These are phyloP conservation scores for Zaprionus obscuricornis DNA, from an alignment of 2,888 invertebrate species.

Conservation along the genomic window DNA sequence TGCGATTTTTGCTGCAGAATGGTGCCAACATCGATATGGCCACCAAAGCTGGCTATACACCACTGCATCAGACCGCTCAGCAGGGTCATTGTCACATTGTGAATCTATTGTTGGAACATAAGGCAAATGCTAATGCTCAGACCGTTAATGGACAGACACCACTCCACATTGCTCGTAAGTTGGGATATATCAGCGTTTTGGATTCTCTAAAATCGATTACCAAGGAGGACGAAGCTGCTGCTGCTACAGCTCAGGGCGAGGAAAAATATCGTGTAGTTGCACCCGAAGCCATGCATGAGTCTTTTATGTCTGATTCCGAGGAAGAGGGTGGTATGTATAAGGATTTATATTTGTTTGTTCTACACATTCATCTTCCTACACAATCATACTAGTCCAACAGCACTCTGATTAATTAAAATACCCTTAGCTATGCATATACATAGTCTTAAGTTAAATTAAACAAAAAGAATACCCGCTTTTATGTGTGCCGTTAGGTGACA, in stretches of 20 bases:
- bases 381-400: slow-evolving; percentile 48
- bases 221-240: slow-evolving; percentile 89
- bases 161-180: slow-evolving; percentile 96
- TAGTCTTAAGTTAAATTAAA: slow-evolving; percentile 51
- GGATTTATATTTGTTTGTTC: not conserved
- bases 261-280: slow-evolving; percentile 99
- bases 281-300: slow-evolving; percentile 99
- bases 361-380: slow-evolving; percentile 20
- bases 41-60: slow-evolving; percentile 95
- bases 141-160: slow-evolving; percentile 99
- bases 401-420: slow-evolving; percentile 45
- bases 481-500: slow-evolving; percentile 81
- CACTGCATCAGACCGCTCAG: slow-evolving; percentile 99
- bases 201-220: slow-evolving; percentile 98
- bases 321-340: slow-evolving; percentile 96
- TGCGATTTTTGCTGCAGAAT: slow-evolving; percentile 94
- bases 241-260: slow-evolving; percentile 89
- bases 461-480: slow-evolving; percentile 46
- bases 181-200: slow-evolving; percentile 99
- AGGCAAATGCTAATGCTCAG: slow-evolving; percentile 96
- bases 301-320: slow-evolving; percentile 99
- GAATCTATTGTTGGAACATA: slow-evolving; percentile 95
- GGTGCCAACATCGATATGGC: slow-evolving; percentile 94
- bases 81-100: slow-evolving; percentile 99
- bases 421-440: slow-evolving; percentile 46